These are phyloP conservation scores for Drosophila orosa DNA, from an alignment of 1,140 invertebrate species.

Conservation along the genomic window DNA sequence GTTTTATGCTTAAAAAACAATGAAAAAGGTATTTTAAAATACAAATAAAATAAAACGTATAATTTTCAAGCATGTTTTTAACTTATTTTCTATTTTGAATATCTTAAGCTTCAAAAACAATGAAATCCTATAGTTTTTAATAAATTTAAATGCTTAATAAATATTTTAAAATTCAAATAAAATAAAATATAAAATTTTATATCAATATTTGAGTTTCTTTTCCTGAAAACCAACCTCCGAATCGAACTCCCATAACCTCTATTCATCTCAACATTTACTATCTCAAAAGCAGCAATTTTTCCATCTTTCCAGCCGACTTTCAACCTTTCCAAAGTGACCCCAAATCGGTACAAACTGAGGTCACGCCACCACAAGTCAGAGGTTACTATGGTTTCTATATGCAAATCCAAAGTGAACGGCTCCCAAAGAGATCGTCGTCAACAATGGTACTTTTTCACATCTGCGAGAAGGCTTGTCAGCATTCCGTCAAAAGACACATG, in stretches of 20 bases:
- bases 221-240: not conserved
- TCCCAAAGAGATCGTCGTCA: slow-evolving; percentile 23
- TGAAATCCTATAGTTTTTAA: not conserved
- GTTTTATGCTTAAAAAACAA: not conserved
- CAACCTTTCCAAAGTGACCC: slow-evolving; percentile 41
- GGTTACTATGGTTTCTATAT: slow-evolving; percentile 27
- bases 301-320: slow-evolving; percentile 29
- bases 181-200: not conserved
- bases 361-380: slow-evolving; percentile 18
- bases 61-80: not conserved
- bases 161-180: not conserved
- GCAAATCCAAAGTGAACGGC: slow-evolving; percentile 44
- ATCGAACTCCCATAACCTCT: not conserved
- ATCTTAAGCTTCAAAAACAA: not conserved
- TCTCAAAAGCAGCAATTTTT: slow-evolving; percentile 2
- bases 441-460: slow-evolving; percentile 18
- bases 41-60: not conserved
- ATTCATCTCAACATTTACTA: not conserved
- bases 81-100: not conserved
- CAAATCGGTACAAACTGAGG: slow-evolving; percentile 24
- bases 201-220: not conserved
- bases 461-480: slow-evolving; percentile 55
- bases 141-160: too few species aligned
- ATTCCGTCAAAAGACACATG: slow-evolving; percentile 47
- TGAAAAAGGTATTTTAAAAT: not conserved